Percentiles rank a stretch among this genome's conserved stretches.
phyloP scores from a whole-genome alignment of 2,113 vertebrate genomes.

The Larimichthys crocea region DNA sequence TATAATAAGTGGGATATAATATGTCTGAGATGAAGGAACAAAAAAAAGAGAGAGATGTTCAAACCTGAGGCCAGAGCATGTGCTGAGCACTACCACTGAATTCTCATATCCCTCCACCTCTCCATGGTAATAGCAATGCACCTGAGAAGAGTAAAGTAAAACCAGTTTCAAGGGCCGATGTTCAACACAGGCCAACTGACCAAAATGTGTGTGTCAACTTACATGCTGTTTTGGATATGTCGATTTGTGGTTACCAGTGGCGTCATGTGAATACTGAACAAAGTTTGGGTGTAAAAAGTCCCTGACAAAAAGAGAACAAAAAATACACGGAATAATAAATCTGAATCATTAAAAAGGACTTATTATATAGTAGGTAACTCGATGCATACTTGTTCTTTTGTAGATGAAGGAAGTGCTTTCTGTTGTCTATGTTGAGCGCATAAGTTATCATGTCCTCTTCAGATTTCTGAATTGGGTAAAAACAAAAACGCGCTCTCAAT shows the following conservation, averaged over 20 bases:
- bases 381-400: constrained; percentile 77
- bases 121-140: constrained; percentile 82
- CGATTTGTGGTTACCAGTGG: constrained; percentile 21
- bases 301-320: constrained; percentile 55
- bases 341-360: not conserved
- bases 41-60: not conserved
- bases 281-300: constrained; percentile 82
- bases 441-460: constrained; percentile 71
- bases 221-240: constrained; percentile 62
- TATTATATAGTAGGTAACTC: not conserved
- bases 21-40: not conserved
- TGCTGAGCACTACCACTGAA: constrained; percentile 83
- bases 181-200: not conserved
- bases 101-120: constrained; percentile 79
- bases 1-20: not conserved
- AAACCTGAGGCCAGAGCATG: constrained; percentile 83
- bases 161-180: not conserved
- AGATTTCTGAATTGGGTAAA: constrained; percentile 35
- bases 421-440: constrained; percentile 73
- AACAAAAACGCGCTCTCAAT: not conserved
- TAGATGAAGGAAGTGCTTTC: constrained; percentile 69
- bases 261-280: constrained; percentile 60
- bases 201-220: constrained; percentile 17
- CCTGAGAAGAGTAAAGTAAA: constrained; percentile 47
- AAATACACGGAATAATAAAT: not conserved